Evolutionary conservation across 2,888 invertebrate genomes (phyloP).

Genomic region (Odontomyia ornata): DNA sequence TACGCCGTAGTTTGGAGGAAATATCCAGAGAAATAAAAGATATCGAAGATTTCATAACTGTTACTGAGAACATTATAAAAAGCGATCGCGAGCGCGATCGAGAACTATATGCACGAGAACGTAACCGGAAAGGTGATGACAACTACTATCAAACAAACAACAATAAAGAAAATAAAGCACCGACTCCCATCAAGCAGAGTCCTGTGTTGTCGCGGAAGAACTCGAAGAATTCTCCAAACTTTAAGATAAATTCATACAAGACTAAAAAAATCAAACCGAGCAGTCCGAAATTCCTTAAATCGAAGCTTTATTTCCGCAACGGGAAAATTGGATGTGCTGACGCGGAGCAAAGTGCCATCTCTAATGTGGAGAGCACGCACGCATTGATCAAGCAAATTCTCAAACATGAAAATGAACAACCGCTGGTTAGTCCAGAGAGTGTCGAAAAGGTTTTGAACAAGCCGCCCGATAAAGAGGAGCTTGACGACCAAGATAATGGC

Average conservation of each 20-base stretch:
- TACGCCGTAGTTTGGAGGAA: slow-evolving; percentile 63
- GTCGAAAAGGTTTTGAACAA: slow-evolving; percentile 58
- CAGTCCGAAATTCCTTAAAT: slow-evolving; percentile 61
- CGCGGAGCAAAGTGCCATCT: slow-evolving; percentile 57
- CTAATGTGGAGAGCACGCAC: slow-evolving; percentile 63
- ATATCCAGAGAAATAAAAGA: slow-evolving; percentile 63
- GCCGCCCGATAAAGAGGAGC: slow-evolving; percentile 50
- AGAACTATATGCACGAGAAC: slow-evolving; percentile 53
- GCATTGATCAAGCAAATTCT: slow-evolving; percentile 63
- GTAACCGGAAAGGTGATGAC: slow-evolving; percentile 52
- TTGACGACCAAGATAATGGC: slow-evolving; percentile 53
- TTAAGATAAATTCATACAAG: slow-evolving; percentile 62
- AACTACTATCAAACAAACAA: slow-evolving; percentile 48
- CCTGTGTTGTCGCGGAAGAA: slow-evolving; percentile 51
- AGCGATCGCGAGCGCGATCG: slow-evolving; percentile 59
- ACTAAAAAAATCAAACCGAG: slow-evolving; percentile 52
- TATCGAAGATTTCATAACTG: slow-evolving; percentile 63
- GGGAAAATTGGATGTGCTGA: slow-evolving; percentile 64
- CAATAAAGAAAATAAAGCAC: slow-evolving; percentile 47
- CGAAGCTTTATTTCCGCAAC: slow-evolving; percentile 62
- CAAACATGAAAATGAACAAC: slow-evolving; percentile 61
- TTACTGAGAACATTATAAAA: slow-evolving; percentile 61
- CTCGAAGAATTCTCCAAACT: slow-evolving; percentile 55
- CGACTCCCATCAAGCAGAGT: slow-evolving; percentile 35
- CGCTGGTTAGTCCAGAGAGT: slow-evolving; percentile 62